These are phyloP conservation scores for Puma concolor DNA, from an alignment of 2,113 vertebrate species.

Conservation along the genomic window DNA sequence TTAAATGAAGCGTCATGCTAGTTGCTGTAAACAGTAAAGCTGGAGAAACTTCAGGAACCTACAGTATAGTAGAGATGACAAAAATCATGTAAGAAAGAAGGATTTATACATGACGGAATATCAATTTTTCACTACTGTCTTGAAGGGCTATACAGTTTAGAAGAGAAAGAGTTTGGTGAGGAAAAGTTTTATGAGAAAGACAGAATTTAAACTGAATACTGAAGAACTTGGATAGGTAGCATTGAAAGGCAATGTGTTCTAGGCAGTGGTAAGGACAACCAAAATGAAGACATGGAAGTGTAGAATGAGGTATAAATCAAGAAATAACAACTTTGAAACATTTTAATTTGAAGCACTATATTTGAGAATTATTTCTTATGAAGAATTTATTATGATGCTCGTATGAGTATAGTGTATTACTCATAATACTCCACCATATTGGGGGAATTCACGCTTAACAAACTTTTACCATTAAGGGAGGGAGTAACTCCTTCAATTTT, in stretches of 20 bases:
- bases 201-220: background rate
- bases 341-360: background rate
- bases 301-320: constrained; percentile 3
- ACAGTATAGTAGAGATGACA: background rate
- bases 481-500: background rate
- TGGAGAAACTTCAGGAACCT: background rate
- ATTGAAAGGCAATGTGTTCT: background rate
- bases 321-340: constrained; percentile 16
- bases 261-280: background rate
- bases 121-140: background rate
- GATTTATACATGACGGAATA: background rate
- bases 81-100: background rate
- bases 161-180: background rate
- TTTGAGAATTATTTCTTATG: constrained; percentile 6
- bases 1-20: constrained; percentile 22
- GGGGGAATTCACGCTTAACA: constrained; percentile 13
- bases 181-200: background rate
- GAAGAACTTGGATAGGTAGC: background rate
- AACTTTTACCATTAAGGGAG: background rate
- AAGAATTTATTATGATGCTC: constrained; percentile 28
- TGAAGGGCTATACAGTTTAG: background rate
- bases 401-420: background rate
- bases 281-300: background rate
- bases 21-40: constrained; percentile 42
- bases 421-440: background rate